Percentiles rank a stretch among this genome's conserved stretches.
These are phyloP conservation scores for Timandra comae DNA, from an alignment of 2,888 invertebrate genomes.

Conservation along the genomic window DNA sequence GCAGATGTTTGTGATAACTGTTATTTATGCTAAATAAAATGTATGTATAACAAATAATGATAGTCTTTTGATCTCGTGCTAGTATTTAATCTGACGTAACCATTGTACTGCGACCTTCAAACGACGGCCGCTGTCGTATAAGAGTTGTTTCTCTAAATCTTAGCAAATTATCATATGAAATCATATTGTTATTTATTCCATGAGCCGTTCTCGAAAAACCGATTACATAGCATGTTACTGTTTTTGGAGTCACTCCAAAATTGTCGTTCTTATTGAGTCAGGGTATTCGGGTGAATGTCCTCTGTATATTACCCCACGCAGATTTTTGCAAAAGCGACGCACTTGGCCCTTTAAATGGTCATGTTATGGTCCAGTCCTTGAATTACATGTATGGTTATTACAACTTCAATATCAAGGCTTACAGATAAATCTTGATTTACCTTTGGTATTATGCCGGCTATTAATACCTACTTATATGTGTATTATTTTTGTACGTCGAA, in stretches of 20 bases:
- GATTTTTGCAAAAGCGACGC: slow-evolving; percentile 30
- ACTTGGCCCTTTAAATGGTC: slow-evolving; percentile 32
- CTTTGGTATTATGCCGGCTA: no score
- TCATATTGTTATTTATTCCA: slow-evolving; percentile 9
- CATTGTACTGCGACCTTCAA: no score
- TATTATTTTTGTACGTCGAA: no score
- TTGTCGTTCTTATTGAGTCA: slow-evolving; percentile 41
- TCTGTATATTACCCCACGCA: slow-evolving; percentile 47
- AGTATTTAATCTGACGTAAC: no score
- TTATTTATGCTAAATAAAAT: no score
- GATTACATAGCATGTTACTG: slow-evolving; percentile 32
- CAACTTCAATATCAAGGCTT: slow-evolving; percentile 37
- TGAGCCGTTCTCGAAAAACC: slow-evolving; percentile 9
- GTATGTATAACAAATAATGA: no score
- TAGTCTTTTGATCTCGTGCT: no score
- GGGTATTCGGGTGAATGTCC: slow-evolving; percentile 57
- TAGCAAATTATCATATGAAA: slow-evolving; percentile 1
- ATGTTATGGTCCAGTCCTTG: slow-evolving; percentile 24
- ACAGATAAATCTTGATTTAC: slow-evolving; percentile 24
- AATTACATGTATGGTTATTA: slow-evolving; percentile 39
- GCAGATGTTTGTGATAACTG: no score
- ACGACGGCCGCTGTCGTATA: not conserved
- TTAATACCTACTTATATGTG: no score
- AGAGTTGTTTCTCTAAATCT: slow-evolving; percentile 5
- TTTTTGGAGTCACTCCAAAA: slow-evolving; percentile 60